These are phyloP conservation scores for Imbricaverruca yamaguchii DNA, from an alignment of 2,888 invertebrate genomes.

Conservation along the genomic window DNA sequence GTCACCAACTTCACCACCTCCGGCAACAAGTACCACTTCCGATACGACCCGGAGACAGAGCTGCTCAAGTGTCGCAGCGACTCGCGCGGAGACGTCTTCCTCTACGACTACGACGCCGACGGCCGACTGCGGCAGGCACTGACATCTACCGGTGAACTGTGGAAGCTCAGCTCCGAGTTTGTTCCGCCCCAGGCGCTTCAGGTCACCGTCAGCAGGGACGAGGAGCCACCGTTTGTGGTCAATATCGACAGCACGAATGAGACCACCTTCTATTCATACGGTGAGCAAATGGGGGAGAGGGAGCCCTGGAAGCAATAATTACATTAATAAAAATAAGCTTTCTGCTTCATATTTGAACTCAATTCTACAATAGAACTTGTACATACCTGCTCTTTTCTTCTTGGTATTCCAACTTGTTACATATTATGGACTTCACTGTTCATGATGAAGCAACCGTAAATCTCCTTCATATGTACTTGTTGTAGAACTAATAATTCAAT, in stretches of 20 bases:
- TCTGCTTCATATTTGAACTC: no score
- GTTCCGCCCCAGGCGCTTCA: not conserved
- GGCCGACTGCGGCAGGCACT: constrained; percentile 79
- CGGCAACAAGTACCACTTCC: constrained; percentile 74
- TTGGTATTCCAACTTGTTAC: no score
- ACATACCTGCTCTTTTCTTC: no score
- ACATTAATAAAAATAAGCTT: no score
- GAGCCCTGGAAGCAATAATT: no score
- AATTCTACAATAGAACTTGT: no score
- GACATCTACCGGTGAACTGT: constrained; percentile 83
- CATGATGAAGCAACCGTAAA: no score
- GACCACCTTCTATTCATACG: not conserved
- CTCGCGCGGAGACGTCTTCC: constrained; percentile 41
- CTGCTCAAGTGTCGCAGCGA: constrained; percentile 50
- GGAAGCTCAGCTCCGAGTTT: constrained; percentile 67
- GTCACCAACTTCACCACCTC: constrained; percentile 76
- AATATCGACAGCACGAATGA: not conserved
- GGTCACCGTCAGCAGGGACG: constrained; percentile 1
- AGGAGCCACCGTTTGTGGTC: not conserved
- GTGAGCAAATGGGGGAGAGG: not conserved
- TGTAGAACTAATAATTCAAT: no score
- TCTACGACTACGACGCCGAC: constrained; percentile 83
- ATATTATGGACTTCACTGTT: no score
- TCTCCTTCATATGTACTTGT: no score
- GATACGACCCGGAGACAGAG: constrained; percentile 83